These are phyloP conservation scores for Pelusios castaneus DNA, from an alignment of 2,113 vertebrate species.

Conservation along the genomic window DNA sequence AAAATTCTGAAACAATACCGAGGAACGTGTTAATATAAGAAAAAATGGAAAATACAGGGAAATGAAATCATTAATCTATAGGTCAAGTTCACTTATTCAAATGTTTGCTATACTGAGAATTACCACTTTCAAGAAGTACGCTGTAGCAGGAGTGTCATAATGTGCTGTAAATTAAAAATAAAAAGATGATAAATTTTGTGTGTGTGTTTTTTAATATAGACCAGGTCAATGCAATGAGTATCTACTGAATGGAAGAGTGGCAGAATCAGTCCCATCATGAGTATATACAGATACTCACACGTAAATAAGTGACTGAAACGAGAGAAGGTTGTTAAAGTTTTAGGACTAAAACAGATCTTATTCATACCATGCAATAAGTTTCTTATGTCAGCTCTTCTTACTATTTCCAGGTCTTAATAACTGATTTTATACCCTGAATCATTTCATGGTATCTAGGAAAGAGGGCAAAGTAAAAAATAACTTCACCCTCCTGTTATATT, in stretches of 20 bases:
- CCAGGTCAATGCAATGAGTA: background rate
- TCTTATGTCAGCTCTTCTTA: background rate
- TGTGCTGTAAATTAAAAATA: background rate
- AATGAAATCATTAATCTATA: background rate
- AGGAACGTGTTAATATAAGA: background rate
- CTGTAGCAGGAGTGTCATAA: background rate
- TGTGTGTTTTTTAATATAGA: background rate
- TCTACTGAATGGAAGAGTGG: background rate
- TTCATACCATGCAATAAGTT: background rate
- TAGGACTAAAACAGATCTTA: background rate
- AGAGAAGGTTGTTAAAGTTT: background rate
- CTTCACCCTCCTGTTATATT: background rate
- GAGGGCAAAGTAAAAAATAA: background rate
- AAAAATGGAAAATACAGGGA: background rate
- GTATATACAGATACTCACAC: no score
- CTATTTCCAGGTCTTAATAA: background rate
- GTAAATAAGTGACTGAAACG: background rate
- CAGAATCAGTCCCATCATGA: background rate
- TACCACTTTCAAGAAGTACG: background rate
- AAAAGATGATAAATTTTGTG: background rate
- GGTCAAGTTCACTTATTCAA: background rate
- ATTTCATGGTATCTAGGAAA: background rate
- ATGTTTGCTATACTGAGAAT: background rate
- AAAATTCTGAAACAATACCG: background rate
- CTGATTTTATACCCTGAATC: background rate